Conservation (phyloP, 2,113 vertebrate species). For the Epinephelus fuscoguttatus region DNA sequence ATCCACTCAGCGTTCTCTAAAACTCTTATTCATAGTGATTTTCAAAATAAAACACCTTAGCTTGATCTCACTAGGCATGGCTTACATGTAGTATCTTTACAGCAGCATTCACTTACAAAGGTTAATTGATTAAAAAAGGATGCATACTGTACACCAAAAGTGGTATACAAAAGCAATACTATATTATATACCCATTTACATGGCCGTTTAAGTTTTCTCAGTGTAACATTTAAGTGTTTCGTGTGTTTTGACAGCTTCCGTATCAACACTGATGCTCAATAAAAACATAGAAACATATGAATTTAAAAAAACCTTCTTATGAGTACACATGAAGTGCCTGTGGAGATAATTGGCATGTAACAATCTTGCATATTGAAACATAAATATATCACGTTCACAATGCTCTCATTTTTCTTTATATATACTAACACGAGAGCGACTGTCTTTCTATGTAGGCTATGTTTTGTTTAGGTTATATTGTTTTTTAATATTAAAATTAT, state of each 20-base stretch:
- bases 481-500: conserved; percentile 65
- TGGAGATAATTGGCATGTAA: conserved; percentile 54
- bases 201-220: conserved; percentile 47
- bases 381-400: conserved; percentile 69
- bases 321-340: conserved; percentile 49
- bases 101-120: conserved; percentile 81
- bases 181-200: conserved; percentile 72
- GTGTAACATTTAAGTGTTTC: conserved; percentile 49
- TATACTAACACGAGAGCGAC: conserved; percentile 58
- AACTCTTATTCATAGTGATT: conserved; percentile 66
- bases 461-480: conserved; percentile 48
- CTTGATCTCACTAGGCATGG: conserved; percentile 77
- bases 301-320: conserved; percentile 43
- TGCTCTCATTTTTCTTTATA: conserved; percentile 56
- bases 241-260: conserved; percentile 46
- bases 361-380: conserved; percentile 76
- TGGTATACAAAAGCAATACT: conserved; percentile 73
- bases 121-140: conserved; percentile 78
- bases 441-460: conserved; percentile 49
- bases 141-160: conserved; percentile 75
- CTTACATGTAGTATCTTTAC: conserved; percentile 74
- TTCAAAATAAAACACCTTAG: conserved; percentile 72
- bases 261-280: conserved; percentile 59
- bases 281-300: conserved; percentile 58
- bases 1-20: conserved; percentile 70